Evolutionary conservation across 92 coral and sea anemone species (phyloP), one percentile per base, ranked within the genome.

Genomic region (Parazoanthus atlanticus): DNA sequence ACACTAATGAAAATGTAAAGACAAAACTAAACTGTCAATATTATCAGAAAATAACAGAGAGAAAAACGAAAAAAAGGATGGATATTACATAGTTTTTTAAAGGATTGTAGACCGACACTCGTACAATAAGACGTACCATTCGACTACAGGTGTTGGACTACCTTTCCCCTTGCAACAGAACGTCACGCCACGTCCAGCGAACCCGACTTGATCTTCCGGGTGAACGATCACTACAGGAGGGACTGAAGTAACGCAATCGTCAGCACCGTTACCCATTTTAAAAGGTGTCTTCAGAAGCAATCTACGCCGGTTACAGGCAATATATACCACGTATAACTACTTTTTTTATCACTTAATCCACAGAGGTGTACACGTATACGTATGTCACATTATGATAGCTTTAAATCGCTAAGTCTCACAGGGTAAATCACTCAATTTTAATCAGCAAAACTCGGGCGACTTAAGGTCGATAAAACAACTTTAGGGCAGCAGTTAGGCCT

Each of bases 161-260:
- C 87, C 87, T 36, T 84, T 84, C 7, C 87, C 87, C 28, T 70
- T 70, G 66, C 87, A 84, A 12, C 87, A 84, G 25, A 84, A 84
- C 40, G 78, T 84, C 38, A 69, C 87, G 28, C 87, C 87, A 10
- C 61, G 65, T 43, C 87, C 66, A 6, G 43, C 26, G 67, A 84
- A 70, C 46, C 78, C 87, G 34, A 70, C 64, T 11, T 84, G 79
- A 73, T 84, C 87, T 34, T 84, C 78, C 9, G 87, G 87, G 19
- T 84, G 87, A 6, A 70, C 79, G 19, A 30, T 46, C 8, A 84
- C 87, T 17, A 84, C 87, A 0, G 87, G 87, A 17, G 78, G 87
- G 46, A 84, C 87, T 84, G 30, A 19, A 75, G 8, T 74, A 25
- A 33, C 79, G 17, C 43, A 61, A 21, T 61, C 69, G 8, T 61